Base-by-base conservation (phyloP, 2,113 vertebrate genomes). In the Odobenus rosmarus region DNA sequence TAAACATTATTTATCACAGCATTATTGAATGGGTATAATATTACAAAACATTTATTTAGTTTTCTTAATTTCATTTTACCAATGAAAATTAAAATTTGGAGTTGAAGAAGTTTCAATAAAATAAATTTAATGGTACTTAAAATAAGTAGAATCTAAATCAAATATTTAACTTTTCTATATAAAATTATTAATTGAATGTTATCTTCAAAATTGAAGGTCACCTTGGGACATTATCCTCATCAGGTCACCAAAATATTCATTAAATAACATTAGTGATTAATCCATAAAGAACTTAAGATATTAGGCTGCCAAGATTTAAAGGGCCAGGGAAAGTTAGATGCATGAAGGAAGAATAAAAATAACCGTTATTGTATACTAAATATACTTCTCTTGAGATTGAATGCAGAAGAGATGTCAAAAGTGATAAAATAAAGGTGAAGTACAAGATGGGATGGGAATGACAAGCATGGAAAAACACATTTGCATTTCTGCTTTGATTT, bases 241-340 rank as follows among this genome's bases (percentile, higher is more conserved):
- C 6, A 21, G 1, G 33, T 59, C 5, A 61, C 9, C 18, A 83
- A 94, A 86, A 61, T 81, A 64, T 31, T 82, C 3, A 51, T 33
- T 51, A 7, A 42, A 69, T 5, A 82, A 31, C 62, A 87, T 82
- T 24, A 90, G 19, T 28, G 4, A 14, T 87, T 57, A 90, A 51
- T 19, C 31, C 24, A 59, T 18, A 62, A 39, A 59, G 1, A 57
- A 59, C 24, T 57, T 87, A 49, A 82, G 11, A 26, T 67, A 26
- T 49, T 85, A 64, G 6, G 0, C 6, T 93, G 23, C 4, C 46
- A 64, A 92, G 85, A 61, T 53, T 42, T 36, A 67, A 74, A 59
- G 12, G 0, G 10, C 13, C 16, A 61, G 21, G 26, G 19, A 84
- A 64, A 42, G 1, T 36, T 71, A 6, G 0, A 42, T 10, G 6